Evolutionary conservation across 2,113 vertebrate genomes (phyloP), one percentile per base, ranked within the genome.

Genomic region (Numida meleagris): DNA sequence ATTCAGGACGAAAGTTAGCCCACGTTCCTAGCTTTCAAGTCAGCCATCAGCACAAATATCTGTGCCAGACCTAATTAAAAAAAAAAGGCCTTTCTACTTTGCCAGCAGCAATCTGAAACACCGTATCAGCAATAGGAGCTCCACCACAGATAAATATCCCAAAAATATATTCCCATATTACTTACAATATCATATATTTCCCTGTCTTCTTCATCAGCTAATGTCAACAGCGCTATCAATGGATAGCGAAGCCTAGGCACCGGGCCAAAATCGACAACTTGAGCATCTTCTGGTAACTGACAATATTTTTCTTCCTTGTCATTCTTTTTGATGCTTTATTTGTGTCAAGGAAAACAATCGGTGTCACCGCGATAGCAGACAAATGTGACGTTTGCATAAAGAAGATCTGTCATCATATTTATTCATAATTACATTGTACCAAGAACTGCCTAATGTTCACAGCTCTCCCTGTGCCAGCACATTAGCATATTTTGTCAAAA

Each of bases 171-270:
- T 90, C 73, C 76, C 29, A 25, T 27, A 29, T 91, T 91, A 98
- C 99, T 98, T 96, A 99, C 99, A 86, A 99, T 99, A 91, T 99
- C 98, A 92, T 99, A 98, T 12, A 94, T 77, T 61, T 98, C 97
- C 91, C 98, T 96, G 67, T 98, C 97, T 68, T 98, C 98, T 27
- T 97, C 93, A 89, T 98, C 97, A 16, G 98, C 98, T 40, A 99
- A 90, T 0, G 98, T 99, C 96, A 99, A 90, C 70, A 99, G 91
- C 0, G 97, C 98, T 75, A 99, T 96, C n/a, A 99, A 96, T 0
- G 99, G 99, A 93, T 99, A 99, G 68, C 93, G 96, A 65, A 98
- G 95, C 88, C 99, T 97, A 4, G 99, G 99, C 88, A 99, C 96
- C 0, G 96, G 95, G 33, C 99, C 99, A 88, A 99, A 99, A 94